Conservation (phyloP, 2,113 vertebrate genomes). For the Microcebus griseorufus region DNA sequence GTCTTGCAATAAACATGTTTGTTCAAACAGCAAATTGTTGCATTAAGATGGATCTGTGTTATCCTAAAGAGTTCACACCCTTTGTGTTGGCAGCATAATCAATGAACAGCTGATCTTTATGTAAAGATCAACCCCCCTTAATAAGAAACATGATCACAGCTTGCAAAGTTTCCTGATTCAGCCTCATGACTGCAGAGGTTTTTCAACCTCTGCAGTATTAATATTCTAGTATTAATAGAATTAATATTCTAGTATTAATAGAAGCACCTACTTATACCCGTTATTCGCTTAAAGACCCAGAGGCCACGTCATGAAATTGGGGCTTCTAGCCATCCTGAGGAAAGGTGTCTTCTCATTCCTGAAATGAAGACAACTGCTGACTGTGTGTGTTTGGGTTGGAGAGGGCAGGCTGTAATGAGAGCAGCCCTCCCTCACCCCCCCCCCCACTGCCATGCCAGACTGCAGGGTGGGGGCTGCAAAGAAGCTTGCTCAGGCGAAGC, state of each 20-base stretch:
- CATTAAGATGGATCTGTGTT: constrained; percentile 30
- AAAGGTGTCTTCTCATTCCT: not conserved
- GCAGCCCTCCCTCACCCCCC: not conserved
- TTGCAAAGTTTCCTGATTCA: not conserved
- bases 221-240: not conserved
- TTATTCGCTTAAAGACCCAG: not conserved
- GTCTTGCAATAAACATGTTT: constrained; percentile 15
- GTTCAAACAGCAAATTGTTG: not conserved
- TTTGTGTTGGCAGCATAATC: not conserved
- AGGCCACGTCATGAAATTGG: not conserved
- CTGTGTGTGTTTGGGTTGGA: not conserved
- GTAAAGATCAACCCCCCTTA: not conserved
- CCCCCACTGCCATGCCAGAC: not conserved
- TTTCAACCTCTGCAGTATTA: not conserved
- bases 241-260: not conserved
- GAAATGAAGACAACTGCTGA: not conserved
- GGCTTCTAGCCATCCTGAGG: not conserved
- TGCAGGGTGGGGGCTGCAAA: not conserved
- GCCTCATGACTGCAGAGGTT: not conserved
- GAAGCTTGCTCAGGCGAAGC: not conserved
- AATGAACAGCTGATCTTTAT: not conserved
- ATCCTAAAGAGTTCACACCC: not conserved
- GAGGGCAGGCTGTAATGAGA: not conserved
- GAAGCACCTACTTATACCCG: not conserved
- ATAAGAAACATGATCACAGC: not conserved